Evolutionary conservation across 1,140 invertebrate genomes (phyloP), one percentile per base, ranked within the genome.

Genomic region (Chlorops oryzae): DNA sequence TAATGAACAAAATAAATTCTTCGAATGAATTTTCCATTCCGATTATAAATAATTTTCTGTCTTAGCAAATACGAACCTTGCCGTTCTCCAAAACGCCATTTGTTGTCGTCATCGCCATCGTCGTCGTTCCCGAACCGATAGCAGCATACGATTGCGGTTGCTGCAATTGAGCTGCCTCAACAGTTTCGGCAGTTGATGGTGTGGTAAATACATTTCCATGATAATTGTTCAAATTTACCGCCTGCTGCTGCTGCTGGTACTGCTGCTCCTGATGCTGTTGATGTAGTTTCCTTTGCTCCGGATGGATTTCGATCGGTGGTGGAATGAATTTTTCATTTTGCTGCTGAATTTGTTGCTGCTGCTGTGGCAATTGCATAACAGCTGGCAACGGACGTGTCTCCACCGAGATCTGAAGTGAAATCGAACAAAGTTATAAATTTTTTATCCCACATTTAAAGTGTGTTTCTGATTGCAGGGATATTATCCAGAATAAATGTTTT

Each of bases 81-180:
- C 68, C 69, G 52, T 72, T 72, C 46, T 63, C 61, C n/a, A 60
- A 49, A 37, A 64, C 54, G 22, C 69, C 69, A 52, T 72, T 72
- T 21, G 61, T 49, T 34, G 47, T 35, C 23, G 17, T 32, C 21
- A 15, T 21, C n/a, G n/a, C n/a, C n/a, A n/a, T n/a, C n/a, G n/a
- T n/a, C n/a, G n/a, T n/a, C n/a, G n/a, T n/a, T n/a, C n/a, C n/a
- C n/a, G n/a, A n/a, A n/a, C n/a, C 7, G 44, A 42, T 25, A 20
- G 46, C 48, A 51, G 48, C 46, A 49, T 51, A 41, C 39, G 40
- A 47, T 32, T 54, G 53, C 21, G 22, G 51, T 13, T 45, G 50
- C 21, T 44, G 44, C 15, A 35, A 49, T n/a, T 37, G 32, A 21
- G 42, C 13, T 43, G 50, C 25, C 46, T 40, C 12, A 40, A 47